These are phyloP conservation scores for Lacerta agilis DNA, from an alignment of 2,797 vertebrate genomes.

Conservation along the genomic window DNA sequence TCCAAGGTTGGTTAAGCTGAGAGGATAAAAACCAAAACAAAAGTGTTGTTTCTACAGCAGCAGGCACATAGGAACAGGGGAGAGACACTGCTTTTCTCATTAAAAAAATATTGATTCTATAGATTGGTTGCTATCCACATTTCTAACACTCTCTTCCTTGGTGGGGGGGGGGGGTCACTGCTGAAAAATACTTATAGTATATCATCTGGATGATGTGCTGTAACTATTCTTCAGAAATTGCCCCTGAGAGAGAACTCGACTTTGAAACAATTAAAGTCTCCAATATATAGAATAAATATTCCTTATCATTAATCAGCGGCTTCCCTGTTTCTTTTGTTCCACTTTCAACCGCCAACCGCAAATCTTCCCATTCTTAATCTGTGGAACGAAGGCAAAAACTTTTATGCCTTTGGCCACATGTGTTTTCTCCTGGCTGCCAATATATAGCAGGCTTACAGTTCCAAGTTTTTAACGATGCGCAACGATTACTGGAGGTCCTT, in stretches of 20 bases:
- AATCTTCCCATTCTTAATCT: not conserved
- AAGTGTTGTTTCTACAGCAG: not conserved
- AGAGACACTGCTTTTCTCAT: not conserved
- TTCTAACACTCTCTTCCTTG: not conserved
- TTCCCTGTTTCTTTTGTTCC: not conserved
- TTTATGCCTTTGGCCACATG: not conserved
- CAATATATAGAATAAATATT: slow-evolving; percentile 25
- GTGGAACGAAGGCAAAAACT: not conserved
- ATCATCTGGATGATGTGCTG: not conserved
- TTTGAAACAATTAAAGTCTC: not conserved
- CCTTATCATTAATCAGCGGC: not conserved
- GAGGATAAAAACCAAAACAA: too few species aligned
- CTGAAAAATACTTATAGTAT: not conserved
- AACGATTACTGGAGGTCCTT: too few species aligned
- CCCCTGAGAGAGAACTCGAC: not conserved
- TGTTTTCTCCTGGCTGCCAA: not conserved
- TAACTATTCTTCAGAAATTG: slow-evolving; percentile 2
- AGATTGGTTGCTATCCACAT: not conserved
- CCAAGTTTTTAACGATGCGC: not conserved
- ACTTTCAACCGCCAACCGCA: not conserved
- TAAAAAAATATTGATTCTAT: not conserved
- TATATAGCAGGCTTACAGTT: not conserved
- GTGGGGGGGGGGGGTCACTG: not conserved
- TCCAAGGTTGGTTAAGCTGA: not conserved
- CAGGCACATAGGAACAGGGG: not conserved